phyloP scores from a whole-genome alignment of 1,140 invertebrate species.

The Drosophila takahashii region DNA sequence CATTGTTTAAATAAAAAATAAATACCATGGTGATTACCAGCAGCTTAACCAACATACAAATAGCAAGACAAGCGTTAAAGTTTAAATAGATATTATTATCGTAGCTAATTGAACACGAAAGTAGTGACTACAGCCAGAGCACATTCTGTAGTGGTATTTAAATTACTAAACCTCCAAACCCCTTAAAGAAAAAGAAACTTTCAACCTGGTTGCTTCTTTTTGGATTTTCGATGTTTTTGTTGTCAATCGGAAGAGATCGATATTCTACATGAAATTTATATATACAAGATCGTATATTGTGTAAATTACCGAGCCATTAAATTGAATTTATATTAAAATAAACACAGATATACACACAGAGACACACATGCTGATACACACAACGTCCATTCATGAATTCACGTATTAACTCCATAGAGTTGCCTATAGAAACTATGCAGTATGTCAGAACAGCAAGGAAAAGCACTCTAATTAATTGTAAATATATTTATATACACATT shows the following conservation, averaged over 20 bases:
- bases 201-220: constrained; percentile 55
- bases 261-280: constrained; percentile 64
- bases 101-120: constrained; percentile 71
- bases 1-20: constrained; percentile 48
- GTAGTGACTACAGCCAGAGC: constrained; percentile 52
- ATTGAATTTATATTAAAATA: constrained; percentile 83
- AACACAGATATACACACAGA: constrained; percentile 42
- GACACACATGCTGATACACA: constrained; percentile 33
- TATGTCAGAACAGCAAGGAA: constrained; percentile 14
- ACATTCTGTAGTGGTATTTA: constrained; percentile 44
- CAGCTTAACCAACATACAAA: constrained; percentile 75
- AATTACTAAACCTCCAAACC: constrained; percentile 24
- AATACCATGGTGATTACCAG: constrained; percentile 64
- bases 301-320: constrained; percentile 84
- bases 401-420: constrained; percentile 49
- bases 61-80: constrained; percentile 72
- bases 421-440: constrained; percentile 71
- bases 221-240: constrained; percentile 47
- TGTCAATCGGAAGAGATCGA: constrained; percentile 52
- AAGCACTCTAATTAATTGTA: constrained; percentile 57
- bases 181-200: constrained; percentile 24
- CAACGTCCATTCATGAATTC: constrained; percentile 64
- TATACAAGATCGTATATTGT: constrained; percentile 73
- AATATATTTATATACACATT: constrained; percentile 65
- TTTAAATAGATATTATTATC: constrained; percentile 76